These are phyloP conservation scores for Epizoanthus scotinus DNA, from an alignment of 92 coral and sea anemone species.

Conservation along the genomic window DNA sequence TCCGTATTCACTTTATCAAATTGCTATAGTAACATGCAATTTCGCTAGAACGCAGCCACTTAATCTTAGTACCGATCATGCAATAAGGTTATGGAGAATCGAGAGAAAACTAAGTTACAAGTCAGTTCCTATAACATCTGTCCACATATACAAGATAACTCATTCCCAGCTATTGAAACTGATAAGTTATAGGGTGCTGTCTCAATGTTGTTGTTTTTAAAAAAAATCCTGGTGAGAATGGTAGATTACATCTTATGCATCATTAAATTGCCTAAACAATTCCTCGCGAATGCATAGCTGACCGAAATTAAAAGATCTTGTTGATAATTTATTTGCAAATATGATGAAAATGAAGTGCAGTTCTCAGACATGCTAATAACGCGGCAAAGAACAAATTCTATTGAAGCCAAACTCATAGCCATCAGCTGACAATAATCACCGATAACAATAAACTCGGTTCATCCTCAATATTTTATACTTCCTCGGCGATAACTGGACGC, in stretches of 20 bases:
- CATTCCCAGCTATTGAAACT: background rate
- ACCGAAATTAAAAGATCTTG: constrained; percentile 17
- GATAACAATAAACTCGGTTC: background rate
- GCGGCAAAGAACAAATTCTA: background rate
- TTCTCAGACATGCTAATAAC: background rate
- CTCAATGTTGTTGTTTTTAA: background rate
- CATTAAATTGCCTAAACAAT: constrained; percentile 11
- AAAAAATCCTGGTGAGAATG: background rate
- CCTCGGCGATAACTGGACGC: background rate
- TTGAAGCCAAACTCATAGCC: background rate
- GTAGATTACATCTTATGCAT: background rate
- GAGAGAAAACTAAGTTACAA: background rate
- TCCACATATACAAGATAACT: background rate
- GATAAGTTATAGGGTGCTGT: no score
- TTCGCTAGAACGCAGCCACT: background rate
- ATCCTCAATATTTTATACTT: background rate
- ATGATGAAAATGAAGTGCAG: constrained; percentile 11
- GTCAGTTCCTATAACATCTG: no score
- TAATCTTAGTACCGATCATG: no score
- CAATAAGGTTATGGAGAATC: background rate
- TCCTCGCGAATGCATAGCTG: background rate
- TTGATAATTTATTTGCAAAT: constrained; percentile 10
- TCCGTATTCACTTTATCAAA: constrained; percentile 10
- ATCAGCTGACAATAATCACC: background rate
- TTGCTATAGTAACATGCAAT: background rate